phyloP scores from a whole-genome alignment of 30 jellyfish, hydroid and myxozoan genomes.

The Aurelia sp. region DNA sequence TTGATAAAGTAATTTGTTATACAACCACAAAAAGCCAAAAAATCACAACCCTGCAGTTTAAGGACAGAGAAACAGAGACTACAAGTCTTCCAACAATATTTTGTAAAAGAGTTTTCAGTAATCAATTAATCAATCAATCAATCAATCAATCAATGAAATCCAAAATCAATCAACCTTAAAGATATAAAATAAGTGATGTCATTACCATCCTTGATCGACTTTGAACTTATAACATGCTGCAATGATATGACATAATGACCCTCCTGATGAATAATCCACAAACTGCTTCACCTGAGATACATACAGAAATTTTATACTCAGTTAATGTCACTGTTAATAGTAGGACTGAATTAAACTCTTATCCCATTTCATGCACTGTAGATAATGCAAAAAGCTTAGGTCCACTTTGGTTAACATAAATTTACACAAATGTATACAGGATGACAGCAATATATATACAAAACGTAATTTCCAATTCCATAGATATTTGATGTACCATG shows the following conservation, averaged over 20 bases:
- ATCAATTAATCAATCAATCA: too few relatives aligned
- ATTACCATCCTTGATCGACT: conserved; percentile 96
- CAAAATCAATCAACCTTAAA: not conserved
- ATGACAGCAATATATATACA: too few relatives aligned
- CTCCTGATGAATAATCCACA: conserved; percentile 86
- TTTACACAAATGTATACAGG: too few relatives aligned
- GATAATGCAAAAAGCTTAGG: not conserved
- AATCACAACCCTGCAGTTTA: too few relatives aligned
- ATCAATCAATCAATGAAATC: not conserved
- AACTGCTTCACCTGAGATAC: conserved; percentile 78
- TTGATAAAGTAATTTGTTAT: too few relatives aligned
- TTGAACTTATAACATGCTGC: conserved; percentile 87
- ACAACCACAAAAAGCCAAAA: too few relatives aligned
- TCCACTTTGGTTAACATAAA: too few relatives aligned
- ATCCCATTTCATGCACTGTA: not conserved
- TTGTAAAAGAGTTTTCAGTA: too few relatives aligned
- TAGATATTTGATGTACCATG: too few relatives aligned
- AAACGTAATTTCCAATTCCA: too few relatives aligned
- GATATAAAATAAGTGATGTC: not conserved
- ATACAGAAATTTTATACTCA: not conserved
- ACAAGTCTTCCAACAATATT: too few relatives aligned
- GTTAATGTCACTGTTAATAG: not conserved
- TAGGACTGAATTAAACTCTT: not conserved
- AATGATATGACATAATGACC: conserved; percentile 90
- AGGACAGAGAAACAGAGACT: too few relatives aligned